These are phyloP conservation scores for Crocidura indochinensis DNA, from an alignment of 2,797 vertebrate genomes.

Conservation along the genomic window DNA sequence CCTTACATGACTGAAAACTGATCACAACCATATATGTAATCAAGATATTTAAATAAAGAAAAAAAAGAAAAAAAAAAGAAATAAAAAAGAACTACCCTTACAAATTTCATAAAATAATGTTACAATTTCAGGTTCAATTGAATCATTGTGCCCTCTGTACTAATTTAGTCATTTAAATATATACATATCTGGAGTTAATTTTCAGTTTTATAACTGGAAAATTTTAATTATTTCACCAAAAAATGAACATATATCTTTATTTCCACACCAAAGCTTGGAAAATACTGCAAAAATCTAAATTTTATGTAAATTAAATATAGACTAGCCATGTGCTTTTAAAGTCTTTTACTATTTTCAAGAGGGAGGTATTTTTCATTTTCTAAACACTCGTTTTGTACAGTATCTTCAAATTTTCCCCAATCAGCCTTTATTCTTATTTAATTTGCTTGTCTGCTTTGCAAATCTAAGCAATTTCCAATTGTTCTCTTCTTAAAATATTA, in stretches of 20 bases:
- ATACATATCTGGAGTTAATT: slow-evolving; percentile 12
- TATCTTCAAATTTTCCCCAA: not conserved
- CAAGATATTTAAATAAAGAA: too few relatives aligned
- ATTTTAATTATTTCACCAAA: not conserved
- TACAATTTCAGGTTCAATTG: not conserved
- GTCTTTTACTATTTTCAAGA: not conserved
- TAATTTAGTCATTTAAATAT: not conserved
- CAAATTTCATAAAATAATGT: not conserved
- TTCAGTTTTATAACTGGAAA: slow-evolving; percentile 23
- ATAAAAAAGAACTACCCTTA: too few relatives aligned
- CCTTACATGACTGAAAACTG: too few relatives aligned
- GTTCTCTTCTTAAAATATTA: too few relatives aligned
- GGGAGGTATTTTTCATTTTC: not conserved
- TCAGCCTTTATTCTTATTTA: not conserved
- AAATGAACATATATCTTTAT: slow-evolving; percentile 6
- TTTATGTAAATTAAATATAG: slow-evolving; percentile 34
- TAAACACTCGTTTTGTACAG: slow-evolving; percentile 15
- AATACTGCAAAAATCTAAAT: not conserved
- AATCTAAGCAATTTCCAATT: not conserved
- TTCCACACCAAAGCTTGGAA: not conserved
- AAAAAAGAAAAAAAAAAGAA: too few relatives aligned
- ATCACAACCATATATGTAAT: too few relatives aligned
- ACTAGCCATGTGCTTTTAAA: not conserved
- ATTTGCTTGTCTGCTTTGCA: not conserved
- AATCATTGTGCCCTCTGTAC: not conserved